A percentile compares a stretch with the other conserved stretches of the same genome.
Conservation (phyloP, 1,140 invertebrate genomes). For the Augochlora pura region DNA sequence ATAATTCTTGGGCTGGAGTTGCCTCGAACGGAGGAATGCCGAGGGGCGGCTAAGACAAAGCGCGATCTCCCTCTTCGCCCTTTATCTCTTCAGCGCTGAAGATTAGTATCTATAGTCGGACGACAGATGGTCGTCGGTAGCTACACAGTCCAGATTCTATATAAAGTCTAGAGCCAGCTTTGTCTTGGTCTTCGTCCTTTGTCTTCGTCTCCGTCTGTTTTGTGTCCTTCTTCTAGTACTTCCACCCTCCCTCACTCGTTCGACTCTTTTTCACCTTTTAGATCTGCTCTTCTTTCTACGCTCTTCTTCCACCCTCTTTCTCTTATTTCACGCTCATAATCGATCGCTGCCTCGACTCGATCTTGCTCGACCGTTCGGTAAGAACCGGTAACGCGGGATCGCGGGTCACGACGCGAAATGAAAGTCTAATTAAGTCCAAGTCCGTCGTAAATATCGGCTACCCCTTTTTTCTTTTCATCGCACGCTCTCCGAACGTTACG, state of each 20-base stretch:
- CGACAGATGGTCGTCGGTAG: conserved; percentile 73
- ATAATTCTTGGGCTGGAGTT: conserved; percentile 69
- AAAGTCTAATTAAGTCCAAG: conserved; percentile 30
- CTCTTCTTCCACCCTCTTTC: neutral
- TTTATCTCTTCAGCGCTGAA: conserved; percentile 61
- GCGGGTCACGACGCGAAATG: conserved; percentile 14
- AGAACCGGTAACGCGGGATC: conserved; percentile 8
- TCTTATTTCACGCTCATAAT: conserved; percentile 31
- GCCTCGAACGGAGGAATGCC: conserved; percentile 66
- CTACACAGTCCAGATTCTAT: conserved; percentile 64
- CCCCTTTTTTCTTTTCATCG: neutral
- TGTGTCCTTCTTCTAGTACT: neutral
- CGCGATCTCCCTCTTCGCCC: conserved; percentile 61
- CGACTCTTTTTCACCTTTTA: neutral
- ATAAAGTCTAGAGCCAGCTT: conserved; percentile 53
- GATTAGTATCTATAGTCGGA: conserved; percentile 72
- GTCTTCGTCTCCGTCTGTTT: neutral
- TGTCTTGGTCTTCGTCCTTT: neutral
- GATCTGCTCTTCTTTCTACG: neutral
- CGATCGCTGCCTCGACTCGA: neutral
- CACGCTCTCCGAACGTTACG: neutral
- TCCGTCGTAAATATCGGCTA: conserved; percentile 9
- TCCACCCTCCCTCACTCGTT: neutral
- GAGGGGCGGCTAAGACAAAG: conserved; percentile 72
- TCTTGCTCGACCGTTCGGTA: conserved; percentile 2